Base-by-base conservation (phyloP, 2,888 invertebrate species). In the Stenoptilia bipunctidactyla region DNA sequence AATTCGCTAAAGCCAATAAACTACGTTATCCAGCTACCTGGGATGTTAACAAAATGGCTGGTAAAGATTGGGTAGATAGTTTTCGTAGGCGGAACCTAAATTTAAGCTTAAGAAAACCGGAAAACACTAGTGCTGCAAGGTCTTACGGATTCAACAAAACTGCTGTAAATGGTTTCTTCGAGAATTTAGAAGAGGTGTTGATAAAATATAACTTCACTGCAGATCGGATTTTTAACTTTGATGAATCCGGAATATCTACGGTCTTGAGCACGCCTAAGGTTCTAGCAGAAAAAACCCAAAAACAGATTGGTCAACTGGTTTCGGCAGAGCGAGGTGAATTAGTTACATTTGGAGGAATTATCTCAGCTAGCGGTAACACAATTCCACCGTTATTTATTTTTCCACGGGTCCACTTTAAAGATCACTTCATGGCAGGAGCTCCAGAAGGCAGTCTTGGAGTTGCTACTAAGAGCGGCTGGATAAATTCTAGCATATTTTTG, bases 271-370 rank as follows among this genome's bases (percentile, higher is more conserved):
- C 40, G 2, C 36, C 27, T 8, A 36, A 36, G 15, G 36, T 40
- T 10, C 13, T 36, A 6, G 40, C 36, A 30, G 15, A 1, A 20
- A 39, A 13, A 25, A 15, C 13, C 13, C 20, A 20, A 39, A 34
- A 39, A 45, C 58, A 61, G 47, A 48, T 65, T 1, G 59, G 58
- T 1, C 54, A 59, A 52, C 37, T 59, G 10, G 57, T 58, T 1
- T 59, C 60, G 14, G 53, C 56, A 0, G 62, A 66, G 53, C 55
- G 61, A 48, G 61, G 59, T 10, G 58, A 61, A 40, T 50, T 61
- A 2, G 57, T 68, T 1, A 66, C 66, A 27, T 61, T 65, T 50
- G 57, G 55, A 37, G 58, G 48, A 5, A 59, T 61, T 38, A 55
- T 66, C 35, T 58, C 50, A 15, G 53, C 53, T 1, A 51, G 45